phyloP scores from a whole-genome alignment of 2,797 vertebrate genomes.

The Hippocampus kuda region DNA sequence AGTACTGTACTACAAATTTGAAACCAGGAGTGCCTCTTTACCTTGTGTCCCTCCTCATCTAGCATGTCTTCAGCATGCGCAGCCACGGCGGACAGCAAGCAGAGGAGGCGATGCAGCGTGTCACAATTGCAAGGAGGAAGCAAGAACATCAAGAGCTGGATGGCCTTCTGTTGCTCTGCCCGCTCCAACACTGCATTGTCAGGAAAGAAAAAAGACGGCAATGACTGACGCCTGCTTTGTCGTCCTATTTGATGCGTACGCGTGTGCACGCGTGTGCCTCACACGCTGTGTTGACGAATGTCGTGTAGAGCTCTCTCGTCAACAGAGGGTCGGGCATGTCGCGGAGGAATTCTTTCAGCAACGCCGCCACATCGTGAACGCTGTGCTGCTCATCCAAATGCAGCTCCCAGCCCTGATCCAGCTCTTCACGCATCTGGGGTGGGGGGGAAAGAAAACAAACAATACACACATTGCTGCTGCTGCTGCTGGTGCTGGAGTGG shows the following conservation, averaged over 20 bases:
- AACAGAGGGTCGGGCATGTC: conserved; percentile 93
- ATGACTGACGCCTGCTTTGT: not conserved
- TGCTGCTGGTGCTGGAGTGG: too few relatives aligned
- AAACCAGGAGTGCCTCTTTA: conserved; percentile 32
- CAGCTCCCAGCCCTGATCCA: conserved; percentile 85
- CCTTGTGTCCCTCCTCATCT: conserved; percentile 78
- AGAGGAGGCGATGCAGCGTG: conserved; percentile 86
- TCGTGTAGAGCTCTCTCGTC: conserved; percentile 88
- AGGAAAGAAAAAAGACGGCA: not conserved
- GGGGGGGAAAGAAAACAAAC: conserved; percentile 8
- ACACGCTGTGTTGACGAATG: conserved; percentile 91
- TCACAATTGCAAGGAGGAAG: conserved; percentile 96
- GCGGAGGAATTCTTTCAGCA: conserved; percentile 92
- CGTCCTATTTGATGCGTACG: not conserved
- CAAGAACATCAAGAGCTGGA: conserved; percentile 90
- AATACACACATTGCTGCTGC: not conserved
- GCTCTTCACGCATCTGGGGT: conserved; percentile 83
- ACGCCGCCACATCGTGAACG: conserved; percentile 90
- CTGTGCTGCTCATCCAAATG: conserved; percentile 84
- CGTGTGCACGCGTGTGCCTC: conserved; percentile 36
- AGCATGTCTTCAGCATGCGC: conserved; percentile 75
- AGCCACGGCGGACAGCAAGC: conserved; percentile 87
- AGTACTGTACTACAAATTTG: not conserved
- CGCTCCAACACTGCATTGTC: conserved; percentile 72
- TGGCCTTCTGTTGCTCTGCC: conserved; percentile 74